Evolutionary conservation across 2,888 invertebrate species (phyloP).

Genomic region (Diarsia rubi): DNA sequence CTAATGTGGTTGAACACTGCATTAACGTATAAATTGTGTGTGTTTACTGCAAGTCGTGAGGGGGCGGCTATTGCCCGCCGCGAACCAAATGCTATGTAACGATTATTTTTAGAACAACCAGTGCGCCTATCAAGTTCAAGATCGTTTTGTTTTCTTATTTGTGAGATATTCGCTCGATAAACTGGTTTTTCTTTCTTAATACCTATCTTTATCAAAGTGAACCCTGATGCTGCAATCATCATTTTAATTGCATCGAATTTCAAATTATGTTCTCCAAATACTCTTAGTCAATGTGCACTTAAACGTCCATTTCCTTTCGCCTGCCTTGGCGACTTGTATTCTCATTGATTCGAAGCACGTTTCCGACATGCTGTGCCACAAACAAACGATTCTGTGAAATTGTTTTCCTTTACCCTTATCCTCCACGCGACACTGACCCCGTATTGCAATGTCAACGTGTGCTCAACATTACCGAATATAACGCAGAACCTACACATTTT

Average conservation of each 20-base stretch:
- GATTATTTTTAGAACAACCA: conserved; percentile 80
- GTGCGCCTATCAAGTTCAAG: conserved; percentile 81
- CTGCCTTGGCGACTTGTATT: conserved; percentile 67
- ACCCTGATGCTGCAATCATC: conserved; percentile 18
- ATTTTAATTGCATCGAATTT: conserved; percentile 34
- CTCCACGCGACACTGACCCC: conserved; percentile 83
- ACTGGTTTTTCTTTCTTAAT: conserved; percentile 19
- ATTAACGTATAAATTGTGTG: conserved; percentile 61
- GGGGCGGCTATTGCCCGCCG: conserved; percentile 63
- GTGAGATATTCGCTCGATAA: conserved; percentile 32
- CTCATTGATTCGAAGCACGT: conserved; percentile 70
- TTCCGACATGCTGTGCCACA: conserved; percentile 70
- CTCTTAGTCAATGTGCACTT: conserved; percentile 36
- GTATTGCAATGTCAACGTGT: conserved; percentile 81
- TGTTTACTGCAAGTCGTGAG: conserved; percentile 61
- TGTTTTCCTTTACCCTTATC: conserved; percentile 78
- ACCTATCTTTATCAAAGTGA: conserved; percentile 14
- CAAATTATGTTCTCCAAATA: conserved; percentile 37
- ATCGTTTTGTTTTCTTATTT: conserved; percentile 74
- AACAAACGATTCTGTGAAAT: conserved; percentile 78
- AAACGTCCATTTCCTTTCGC: conserved; percentile 52
- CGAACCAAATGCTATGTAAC: conserved; percentile 66
- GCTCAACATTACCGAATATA: conserved; percentile 69
- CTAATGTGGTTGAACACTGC: conserved; percentile 59
- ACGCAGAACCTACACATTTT: conserved; percentile 67